Evolutionary conservation across 2,113 vertebrate species (phyloP).

Genomic region (Cyphomyrus discorhynchus): DNA sequence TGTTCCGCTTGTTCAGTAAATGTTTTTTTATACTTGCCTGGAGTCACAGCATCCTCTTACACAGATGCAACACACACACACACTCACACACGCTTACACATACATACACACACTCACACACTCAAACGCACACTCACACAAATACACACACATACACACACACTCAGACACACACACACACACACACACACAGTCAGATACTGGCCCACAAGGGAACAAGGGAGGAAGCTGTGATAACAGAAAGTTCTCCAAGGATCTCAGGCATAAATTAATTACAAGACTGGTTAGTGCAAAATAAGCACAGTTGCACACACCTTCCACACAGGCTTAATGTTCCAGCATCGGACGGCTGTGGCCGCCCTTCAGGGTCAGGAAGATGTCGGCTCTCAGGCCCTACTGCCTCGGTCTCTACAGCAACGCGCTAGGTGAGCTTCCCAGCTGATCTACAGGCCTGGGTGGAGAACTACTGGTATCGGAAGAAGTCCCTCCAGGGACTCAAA

Average conservation of each 20-base stretch:
- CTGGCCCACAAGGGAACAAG: not conserved
- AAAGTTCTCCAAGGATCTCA: not conserved
- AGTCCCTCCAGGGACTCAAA: not conserved
- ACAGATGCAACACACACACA: not conserved
- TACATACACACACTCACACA: no score
- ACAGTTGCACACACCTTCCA: not conserved
- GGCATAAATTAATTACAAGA: constrained; percentile 4
- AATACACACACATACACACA: no score
- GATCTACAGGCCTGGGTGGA: not conserved
- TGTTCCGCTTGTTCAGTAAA: not conserved
- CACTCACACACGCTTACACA: not conserved
- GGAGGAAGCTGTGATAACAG: not conserved
- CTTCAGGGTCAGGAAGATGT: not conserved
- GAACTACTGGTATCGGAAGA: not conserved
- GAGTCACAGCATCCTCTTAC: not conserved
- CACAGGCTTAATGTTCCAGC: not conserved
- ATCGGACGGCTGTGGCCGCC: not conserved
- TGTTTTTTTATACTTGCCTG: not conserved
- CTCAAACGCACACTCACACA: not conserved
- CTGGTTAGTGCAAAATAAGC: not conserved
- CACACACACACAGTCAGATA: not conserved
- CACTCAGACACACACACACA: not conserved
- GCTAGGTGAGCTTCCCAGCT: not conserved
- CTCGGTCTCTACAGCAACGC: not conserved
- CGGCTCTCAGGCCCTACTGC: not conserved